These are phyloP conservation scores for Carassius carassius DNA, from an alignment of 2,113 vertebrate species.

Conservation along the genomic window DNA sequence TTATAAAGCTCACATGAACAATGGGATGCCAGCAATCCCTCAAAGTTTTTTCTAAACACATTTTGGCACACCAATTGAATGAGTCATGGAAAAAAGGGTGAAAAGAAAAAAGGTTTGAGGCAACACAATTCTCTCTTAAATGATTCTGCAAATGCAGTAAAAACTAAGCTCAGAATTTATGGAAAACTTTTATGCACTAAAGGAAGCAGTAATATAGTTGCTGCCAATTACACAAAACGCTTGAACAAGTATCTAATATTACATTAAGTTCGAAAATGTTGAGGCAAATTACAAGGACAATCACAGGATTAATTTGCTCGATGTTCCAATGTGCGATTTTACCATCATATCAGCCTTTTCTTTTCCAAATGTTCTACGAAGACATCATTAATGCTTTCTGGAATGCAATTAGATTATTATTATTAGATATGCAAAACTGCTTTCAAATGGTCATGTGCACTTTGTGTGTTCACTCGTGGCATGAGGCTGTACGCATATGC, in stretches of 20 bases:
- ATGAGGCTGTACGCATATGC: background rate
- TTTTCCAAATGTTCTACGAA: background rate
- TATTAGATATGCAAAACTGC: background rate
- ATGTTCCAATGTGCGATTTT: background rate
- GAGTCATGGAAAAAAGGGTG: background rate
- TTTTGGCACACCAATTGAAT: background rate
- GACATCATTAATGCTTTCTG: background rate
- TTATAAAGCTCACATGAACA: slow-evolving; percentile 61
- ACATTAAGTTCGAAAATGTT: background rate
- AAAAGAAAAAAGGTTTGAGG: background rate
- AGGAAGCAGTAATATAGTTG: background rate
- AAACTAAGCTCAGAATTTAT: too few relatives aligned
- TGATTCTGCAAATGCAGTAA: background rate
- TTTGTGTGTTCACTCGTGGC: background rate
- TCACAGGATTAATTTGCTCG: background rate
- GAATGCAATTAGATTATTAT: background rate
- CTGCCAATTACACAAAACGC: background rate
- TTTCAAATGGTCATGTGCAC: background rate
- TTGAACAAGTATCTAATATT: background rate
- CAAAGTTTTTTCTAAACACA: background rate
- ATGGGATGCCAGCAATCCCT: background rate
- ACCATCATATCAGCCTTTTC: background rate
- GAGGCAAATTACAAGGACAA: background rate
- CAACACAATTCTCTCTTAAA: background rate
- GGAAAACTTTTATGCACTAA: background rate